Base-by-base conservation (phyloP, 2,888 invertebrate species). In the Labia minor region DNA sequence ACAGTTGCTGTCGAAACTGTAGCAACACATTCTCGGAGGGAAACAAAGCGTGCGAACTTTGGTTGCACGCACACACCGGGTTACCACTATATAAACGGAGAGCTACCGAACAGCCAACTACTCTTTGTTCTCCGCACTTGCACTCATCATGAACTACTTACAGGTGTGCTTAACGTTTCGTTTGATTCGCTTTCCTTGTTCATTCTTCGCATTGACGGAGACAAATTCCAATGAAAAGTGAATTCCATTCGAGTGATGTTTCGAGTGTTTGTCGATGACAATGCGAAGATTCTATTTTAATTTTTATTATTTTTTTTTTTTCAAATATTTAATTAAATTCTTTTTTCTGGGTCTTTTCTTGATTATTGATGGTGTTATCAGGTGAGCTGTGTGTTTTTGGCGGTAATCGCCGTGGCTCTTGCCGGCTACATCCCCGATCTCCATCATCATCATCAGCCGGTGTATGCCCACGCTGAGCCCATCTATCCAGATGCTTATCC, bases 401-500 rank as follows among this genome's bases (percentile, higher is more conserved):
- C 67, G 21, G 37, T 67, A 20, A 61, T 61, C 19, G 49, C 63
- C 16, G 61, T 16, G 37, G 63, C 64, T 14, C 37, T 37, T 2
- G 62, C 67, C n/a, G 70, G 67, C 11, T 65, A 65, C 37, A 62
- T 37, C 4, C 18, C 21, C 49, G 67, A 49, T 1, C 18, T 21
- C 21, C 63, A 63, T 21, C 64, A 26, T 21, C 26, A 18, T 11
- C 21, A 18, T n/a, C 33, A 10, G 10, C 61, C 63, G 19, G 19
- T 49, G 16, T 63, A 49, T 14, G 67, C 63, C 1, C 63, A 37
- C 16, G 37, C 33, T 8, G 65, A 33, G 16, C 61, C 21, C 21
- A 19, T 61, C 20, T 65, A 65, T 26, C 49, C 49, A 65, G 68
- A 68, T 61, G 65, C 69, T 21, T 19, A 68, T 66, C 67, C 68